Evolutionary conservation across 1,140 invertebrate species (phyloP).

Genomic region (Belonocnema kinseyi): DNA sequence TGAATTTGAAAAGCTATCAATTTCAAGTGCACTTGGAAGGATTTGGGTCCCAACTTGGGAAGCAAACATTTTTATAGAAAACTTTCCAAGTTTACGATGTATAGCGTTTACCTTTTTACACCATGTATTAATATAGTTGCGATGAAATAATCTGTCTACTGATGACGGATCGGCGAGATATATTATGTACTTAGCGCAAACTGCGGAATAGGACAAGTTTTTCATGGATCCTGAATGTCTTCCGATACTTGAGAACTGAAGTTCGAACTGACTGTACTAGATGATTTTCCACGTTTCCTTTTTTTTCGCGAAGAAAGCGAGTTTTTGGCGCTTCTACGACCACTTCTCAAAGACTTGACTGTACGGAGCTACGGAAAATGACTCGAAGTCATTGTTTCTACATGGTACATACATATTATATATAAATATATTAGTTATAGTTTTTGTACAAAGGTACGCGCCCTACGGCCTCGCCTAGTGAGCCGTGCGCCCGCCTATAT

Average conservation of each 20-base stretch:
- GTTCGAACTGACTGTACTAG: conserved; percentile 8
- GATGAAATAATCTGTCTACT: not conserved
- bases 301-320: not conserved
- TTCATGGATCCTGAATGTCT: not conserved
- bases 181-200: not conserved
- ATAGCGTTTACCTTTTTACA: conserved; percentile 6
- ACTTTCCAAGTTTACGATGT: conserved; percentile 16
- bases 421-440: conserved; percentile 65
- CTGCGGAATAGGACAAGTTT: not conserved
- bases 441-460: conserved; percentile 69
- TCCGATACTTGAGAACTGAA: conserved; percentile 18
- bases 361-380: conserved; percentile 4
- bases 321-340: not conserved
- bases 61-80: conserved; percentile 20
- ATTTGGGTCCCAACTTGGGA: not conserved
- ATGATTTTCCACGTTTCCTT: not conserved
- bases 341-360: conserved; percentile 5
- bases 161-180: not conserved
- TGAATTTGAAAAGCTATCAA: conserved; percentile 14
- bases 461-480: conserved; percentile 51
- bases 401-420: conserved; percentile 62
- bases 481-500: conserved; percentile 57
- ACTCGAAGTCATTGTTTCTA: conserved; percentile 59
- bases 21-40: not conserved
- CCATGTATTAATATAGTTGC: not conserved